Base-by-base conservation (phyloP, 2,888 invertebrate genomes). In the Druceiella hillmani region DNA sequence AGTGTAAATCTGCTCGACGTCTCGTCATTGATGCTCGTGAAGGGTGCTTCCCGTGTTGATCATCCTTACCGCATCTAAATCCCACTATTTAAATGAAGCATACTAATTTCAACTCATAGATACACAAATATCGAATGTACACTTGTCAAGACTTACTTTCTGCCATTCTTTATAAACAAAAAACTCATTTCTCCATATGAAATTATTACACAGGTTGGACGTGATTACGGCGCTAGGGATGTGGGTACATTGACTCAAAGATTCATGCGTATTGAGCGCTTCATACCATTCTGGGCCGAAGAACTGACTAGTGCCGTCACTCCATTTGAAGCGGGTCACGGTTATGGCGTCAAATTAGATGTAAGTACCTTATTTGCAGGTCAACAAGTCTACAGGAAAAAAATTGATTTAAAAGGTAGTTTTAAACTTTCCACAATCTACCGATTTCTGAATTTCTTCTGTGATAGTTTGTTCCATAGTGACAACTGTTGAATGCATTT, bases 201-300 rank as follows among this genome's bases (percentile, higher is more conserved):
- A 27, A 15, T 25, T 31, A 16, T 25, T 14, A 36, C 40, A 16
- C 52, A 72, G 59, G 70, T 76, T 31, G 82, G 82, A 1, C 64
- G 67, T 52, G 80, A 83, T 57, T 83, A 80, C 54, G 83, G 82
- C 4, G 73, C 76, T 1, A 61, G 78, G 30, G 79, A 83, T 56
- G 81, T 81, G 9, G 83, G 82, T 2, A 78, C 78, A 48, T 65
- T 81, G 31, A 79, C 82, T 0, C 75, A 82, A 55, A 62, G 81
- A 33, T 78, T 76, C 45, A 74, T 83, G 64, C 60, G 83, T 41
- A 77, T 82, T 38, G 82, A 83, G 57, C 73, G 79, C 50, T 81
- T 82, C 55, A 81, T 82, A 52, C 81, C 82, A 3, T 82, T 81
- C 58, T 83, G 82, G 82, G 82, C 78, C 1, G 79, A 80, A 50